Evolutionary conservation across 2,113 vertebrate species (phyloP).

Genomic region (Pterocles gutturalis): DNA sequence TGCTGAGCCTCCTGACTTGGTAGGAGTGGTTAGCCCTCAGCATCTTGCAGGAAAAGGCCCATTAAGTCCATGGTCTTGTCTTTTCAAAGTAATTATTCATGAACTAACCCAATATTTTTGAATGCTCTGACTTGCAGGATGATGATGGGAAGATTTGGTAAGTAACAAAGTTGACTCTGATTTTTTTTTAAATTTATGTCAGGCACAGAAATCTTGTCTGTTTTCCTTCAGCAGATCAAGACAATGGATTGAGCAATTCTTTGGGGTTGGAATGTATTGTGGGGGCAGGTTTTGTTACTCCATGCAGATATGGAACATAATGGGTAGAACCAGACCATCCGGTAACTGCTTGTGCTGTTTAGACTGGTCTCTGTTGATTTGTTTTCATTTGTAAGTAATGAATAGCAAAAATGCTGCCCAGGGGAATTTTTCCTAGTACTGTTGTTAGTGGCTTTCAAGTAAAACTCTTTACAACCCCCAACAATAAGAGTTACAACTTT

Average conservation of each 20-base stretch:
- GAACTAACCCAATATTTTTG: neutral
- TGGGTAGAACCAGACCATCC: neutral
- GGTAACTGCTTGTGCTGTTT: neutral
- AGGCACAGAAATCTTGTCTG: neutral
- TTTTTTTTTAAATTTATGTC: neutral
- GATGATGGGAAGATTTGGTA: constrained; percentile 96
- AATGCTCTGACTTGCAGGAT: constrained; percentile 81
- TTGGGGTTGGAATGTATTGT: neutral
- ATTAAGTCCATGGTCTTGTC: neutral
- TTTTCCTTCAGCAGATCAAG: neutral
- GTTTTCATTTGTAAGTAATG: neutral
- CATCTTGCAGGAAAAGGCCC: neutral
- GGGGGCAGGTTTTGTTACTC: neutral
- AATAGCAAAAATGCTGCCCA: neutral
- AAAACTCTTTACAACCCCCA: neutral
- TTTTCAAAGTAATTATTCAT: neutral
- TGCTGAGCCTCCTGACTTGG: neutral
- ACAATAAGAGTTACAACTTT: neutral
- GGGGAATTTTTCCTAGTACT: neutral
- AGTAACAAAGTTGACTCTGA: constrained; percentile 65
- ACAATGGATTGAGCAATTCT: neutral
- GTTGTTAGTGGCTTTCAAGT: neutral
- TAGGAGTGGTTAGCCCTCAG: neutral
- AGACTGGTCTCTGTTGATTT: neutral
- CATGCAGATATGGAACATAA: neutral